Evolutionary conservation across 2,797 vertebrate genomes (phyloP).

Genomic region (Pantherophis vulpinus): DNA sequence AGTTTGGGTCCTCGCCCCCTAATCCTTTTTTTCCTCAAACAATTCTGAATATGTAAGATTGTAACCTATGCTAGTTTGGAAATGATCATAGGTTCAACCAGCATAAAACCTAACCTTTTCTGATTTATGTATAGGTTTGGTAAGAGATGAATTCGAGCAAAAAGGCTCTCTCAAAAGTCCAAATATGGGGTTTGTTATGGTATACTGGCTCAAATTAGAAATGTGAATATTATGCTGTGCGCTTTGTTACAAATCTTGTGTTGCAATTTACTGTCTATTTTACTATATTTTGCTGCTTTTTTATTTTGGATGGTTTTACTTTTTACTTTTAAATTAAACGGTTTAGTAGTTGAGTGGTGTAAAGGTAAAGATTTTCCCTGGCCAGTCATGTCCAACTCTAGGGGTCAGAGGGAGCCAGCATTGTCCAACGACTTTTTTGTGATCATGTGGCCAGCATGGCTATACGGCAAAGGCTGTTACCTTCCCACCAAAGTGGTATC

Average conservation of each 20-base stretch:
- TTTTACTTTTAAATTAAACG: not conserved
- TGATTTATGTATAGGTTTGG: not conserved
- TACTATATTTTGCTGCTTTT: not conserved
- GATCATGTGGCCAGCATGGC: not conserved
- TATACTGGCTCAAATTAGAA: not conserved
- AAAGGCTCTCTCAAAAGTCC: not conserved
- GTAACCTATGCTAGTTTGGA: not conserved
- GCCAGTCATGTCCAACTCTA: not conserved
- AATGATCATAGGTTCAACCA: too few species aligned
- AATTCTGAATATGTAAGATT: not conserved
- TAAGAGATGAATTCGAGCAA: not conserved
- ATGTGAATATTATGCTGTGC: not conserved
- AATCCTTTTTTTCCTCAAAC: not conserved
- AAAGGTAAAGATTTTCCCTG: not conserved
- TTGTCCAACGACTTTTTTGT: not conserved
- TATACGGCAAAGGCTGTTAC: not conserved
- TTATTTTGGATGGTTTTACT: not conserved
- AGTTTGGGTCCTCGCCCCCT: not conserved
- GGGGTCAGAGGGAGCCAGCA: too few species aligned
- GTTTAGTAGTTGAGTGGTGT: not conserved
- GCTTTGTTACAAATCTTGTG: not conserved
- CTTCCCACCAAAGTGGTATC: not conserved
- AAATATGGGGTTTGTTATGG: not conserved
- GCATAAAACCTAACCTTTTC: not conserved
- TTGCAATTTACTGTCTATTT: not conserved